Percentiles rank a stretch among this genome's conserved stretches.
Conservation (phyloP, 2,113 vertebrate species). For the Myiozetetes cayanensis region DNA sequence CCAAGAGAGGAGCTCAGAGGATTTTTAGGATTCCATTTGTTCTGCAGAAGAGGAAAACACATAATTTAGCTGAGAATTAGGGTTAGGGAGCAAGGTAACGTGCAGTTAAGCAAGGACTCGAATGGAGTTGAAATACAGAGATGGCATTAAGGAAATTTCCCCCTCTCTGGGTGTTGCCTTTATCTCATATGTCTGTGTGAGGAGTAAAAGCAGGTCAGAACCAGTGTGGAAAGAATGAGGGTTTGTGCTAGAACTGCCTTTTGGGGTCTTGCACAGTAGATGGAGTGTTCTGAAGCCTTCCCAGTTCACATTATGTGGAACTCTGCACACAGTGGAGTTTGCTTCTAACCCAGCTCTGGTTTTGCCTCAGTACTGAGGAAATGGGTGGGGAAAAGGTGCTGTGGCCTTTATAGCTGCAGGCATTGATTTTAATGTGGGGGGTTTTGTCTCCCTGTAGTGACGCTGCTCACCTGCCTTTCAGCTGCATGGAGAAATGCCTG, state of each 20-base stretch:
- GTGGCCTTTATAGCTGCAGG: not conserved
- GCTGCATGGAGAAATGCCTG: not conserved
- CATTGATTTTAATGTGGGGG: not conserved
- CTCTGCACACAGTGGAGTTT: not conserved
- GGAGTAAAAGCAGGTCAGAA: not conserved
- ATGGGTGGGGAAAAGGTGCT: not conserved
- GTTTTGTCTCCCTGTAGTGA: not conserved
- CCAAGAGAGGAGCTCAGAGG: not conserved
- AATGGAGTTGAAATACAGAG: not conserved
- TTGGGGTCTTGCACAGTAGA: not conserved
- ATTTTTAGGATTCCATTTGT: not conserved
- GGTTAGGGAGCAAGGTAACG: not conserved
- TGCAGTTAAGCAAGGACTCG: not conserved
- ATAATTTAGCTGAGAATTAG: not conserved
- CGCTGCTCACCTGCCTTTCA: not conserved
- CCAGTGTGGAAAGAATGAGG: not conserved
- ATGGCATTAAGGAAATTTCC: not conserved
- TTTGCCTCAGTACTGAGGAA: not conserved
- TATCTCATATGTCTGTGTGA: not conserved
- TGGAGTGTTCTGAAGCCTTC: not conserved
- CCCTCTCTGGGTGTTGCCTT: not conserved
- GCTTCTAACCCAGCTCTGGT: not conserved
- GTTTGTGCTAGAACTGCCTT: not conserved
- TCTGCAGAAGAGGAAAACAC: not conserved
- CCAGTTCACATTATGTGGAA: fast-evolving